These are phyloP conservation scores for Lineus longissimus DNA, from an alignment of 1,140 invertebrate species.

Conservation along the genomic window DNA sequence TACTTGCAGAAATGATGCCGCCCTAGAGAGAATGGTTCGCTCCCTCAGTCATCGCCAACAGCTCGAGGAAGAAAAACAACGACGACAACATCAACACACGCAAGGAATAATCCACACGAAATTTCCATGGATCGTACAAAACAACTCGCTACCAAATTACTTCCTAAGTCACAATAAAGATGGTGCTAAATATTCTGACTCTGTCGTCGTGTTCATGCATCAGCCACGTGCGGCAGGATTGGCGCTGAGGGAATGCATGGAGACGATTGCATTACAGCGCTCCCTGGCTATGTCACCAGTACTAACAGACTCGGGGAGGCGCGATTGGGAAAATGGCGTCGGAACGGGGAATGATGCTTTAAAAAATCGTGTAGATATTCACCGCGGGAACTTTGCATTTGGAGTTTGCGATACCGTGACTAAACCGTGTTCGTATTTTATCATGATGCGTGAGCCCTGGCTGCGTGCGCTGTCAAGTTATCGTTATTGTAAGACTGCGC, in stretches of 20 bases:
- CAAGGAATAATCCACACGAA: background rate
- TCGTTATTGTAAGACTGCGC: constrained; percentile 14
- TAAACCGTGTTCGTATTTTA: constrained; percentile 24
- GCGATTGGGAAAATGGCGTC: constrained; percentile 16
- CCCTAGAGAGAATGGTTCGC: no score
- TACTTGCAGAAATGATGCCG: no score
- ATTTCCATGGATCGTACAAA: constrained; percentile 2
- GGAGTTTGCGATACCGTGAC: constrained; percentile 21
- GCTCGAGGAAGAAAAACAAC: no score
- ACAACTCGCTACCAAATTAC: constrained; percentile 12
- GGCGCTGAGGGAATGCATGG: constrained; percentile 17
- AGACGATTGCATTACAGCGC: constrained; percentile 16
- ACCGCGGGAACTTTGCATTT: constrained; percentile 21
- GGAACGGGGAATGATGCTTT: constrained; percentile 9
- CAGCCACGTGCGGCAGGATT: constrained; percentile 15
- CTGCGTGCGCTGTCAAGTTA: constrained; percentile 18
- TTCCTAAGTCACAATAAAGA: background rate
- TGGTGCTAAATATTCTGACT: background rate
- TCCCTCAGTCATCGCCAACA: no score
- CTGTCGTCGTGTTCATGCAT: constrained; percentile 22
- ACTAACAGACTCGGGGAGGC: constrained; percentile 15
- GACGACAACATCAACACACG: background rate
- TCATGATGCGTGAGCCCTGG: constrained; percentile 22
- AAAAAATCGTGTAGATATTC: constrained; percentile 18
- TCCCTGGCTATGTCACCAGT: constrained; percentile 23